These are phyloP conservation scores for Drosophila ustulata DNA, from an alignment of 2,888 invertebrate genomes.

Conservation along the genomic window DNA sequence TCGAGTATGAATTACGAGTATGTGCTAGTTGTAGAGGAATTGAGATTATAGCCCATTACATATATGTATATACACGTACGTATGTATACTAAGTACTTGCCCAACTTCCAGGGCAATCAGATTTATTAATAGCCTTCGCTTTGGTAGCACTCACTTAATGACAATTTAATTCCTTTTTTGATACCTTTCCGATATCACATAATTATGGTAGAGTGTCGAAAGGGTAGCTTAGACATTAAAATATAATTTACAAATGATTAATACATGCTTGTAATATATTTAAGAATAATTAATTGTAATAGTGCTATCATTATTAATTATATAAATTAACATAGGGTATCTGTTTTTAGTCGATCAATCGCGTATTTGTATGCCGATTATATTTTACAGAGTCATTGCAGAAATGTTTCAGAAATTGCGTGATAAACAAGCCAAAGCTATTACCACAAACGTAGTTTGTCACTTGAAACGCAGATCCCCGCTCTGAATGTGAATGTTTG, in stretches of 20 bases:
- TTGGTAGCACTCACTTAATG: constrained; percentile 50
- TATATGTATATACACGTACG: background rate
- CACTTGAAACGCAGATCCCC: constrained; percentile 20
- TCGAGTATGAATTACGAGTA: constrained; percentile 36
- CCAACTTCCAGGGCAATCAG: constrained; percentile 6
- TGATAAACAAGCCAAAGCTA: constrained; percentile 75
- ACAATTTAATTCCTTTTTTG: constrained; percentile 49
- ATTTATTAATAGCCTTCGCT: constrained; percentile 46
- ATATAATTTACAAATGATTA: background rate
- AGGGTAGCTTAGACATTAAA: too few relatives aligned
- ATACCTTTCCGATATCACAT: constrained; percentile 13
- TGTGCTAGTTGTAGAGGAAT: constrained; percentile 42
- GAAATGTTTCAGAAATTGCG: constrained; percentile 49
- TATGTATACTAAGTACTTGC: constrained; percentile 15
- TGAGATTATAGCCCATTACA: constrained; percentile 12
- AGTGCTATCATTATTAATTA: background rate
- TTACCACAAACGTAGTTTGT: constrained; percentile 74
- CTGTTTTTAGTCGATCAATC: background rate
- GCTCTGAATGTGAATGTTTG: constrained; percentile 26
- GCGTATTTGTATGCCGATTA: background rate
- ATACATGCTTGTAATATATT: background rate
- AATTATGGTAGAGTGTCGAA: background rate
- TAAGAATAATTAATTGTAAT: background rate
- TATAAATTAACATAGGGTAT: too few relatives aligned
- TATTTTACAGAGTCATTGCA: constrained; percentile 19